phyloP scores from a whole-genome alignment of 2,113 vertebrate genomes.

The Hydrolagus affinis region DNA sequence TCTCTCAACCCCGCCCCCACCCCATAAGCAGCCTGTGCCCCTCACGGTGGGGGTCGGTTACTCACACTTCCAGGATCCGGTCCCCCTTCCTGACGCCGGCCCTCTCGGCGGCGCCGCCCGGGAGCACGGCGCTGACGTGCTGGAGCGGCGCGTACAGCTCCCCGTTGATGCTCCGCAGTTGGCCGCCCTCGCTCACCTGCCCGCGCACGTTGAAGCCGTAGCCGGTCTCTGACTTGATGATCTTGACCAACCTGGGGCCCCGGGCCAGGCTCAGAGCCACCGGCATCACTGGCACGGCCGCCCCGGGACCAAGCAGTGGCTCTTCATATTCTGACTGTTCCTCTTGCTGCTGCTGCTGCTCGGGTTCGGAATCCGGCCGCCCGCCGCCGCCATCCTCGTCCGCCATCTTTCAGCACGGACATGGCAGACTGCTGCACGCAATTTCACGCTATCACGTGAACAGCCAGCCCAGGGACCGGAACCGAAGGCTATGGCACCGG shows the following conservation, averaged over 20 bases:
- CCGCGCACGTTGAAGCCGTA: conserved; percentile 35
- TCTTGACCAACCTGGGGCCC: conserved; percentile 26
- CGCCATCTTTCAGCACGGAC: conserved; percentile 29
- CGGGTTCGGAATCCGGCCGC: not conserved
- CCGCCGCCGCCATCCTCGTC: not conserved
- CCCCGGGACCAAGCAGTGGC: too few relatives aligned
- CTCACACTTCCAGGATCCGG: conserved; percentile 34
- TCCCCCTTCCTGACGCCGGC: conserved; percentile 32
- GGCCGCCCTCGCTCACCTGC: conserved; percentile 35
- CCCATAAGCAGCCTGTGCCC: too few relatives aligned
- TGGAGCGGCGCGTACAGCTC: conserved; percentile 35
- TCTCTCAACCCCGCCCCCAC: not conserved
- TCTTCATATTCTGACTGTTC: too few relatives aligned
- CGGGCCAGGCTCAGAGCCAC: not conserved
- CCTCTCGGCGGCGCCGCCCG: conserved; percentile 33
- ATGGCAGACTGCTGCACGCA: conserved; percentile 5
- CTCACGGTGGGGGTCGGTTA: not conserved
- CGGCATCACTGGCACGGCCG: not conserved
- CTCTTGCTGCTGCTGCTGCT: too few relatives aligned
- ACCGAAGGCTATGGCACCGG: not conserved
- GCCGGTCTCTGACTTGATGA: conserved; percentile 35
- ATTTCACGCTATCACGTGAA: not conserved
- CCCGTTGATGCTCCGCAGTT: conserved; percentile 34
- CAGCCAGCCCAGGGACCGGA: not conserved
- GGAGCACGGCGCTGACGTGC: conserved; percentile 34